These are phyloP conservation scores for Tragulus kanchil DNA, from an alignment of 2,113 vertebrate genomes.

Conservation along the genomic window DNA sequence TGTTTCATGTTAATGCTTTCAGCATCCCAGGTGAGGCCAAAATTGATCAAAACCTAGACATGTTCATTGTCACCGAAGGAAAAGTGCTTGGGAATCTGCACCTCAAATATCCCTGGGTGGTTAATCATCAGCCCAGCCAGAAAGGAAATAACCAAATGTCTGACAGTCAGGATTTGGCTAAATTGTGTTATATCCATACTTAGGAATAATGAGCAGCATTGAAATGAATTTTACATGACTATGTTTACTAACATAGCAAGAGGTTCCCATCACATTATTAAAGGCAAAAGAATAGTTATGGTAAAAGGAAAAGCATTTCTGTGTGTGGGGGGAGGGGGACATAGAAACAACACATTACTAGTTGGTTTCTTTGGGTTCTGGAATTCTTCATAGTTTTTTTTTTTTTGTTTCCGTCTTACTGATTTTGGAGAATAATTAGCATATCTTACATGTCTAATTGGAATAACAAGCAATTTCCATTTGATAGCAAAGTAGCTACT, in stretches of 20 bases:
- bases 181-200: not conserved
- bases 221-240: not conserved
- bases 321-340: not conserved
- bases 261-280: not conserved
- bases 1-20: not conserved
- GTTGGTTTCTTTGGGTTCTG: slow-evolving; percentile 40
- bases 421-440: slow-evolving; percentile 37
- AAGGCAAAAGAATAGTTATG: not conserved
- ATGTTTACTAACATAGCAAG: not conserved
- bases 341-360: not conserved
- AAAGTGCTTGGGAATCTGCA: accelerated
- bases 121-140: not conserved
- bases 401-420: slow-evolving; percentile 36
- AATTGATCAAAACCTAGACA: not conserved
- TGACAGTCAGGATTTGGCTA: not conserved
- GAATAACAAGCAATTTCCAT: slow-evolving; percentile 44
- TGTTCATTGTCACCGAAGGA: not conserved
- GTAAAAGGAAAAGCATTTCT: not conserved
- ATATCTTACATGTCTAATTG: slow-evolving; percentile 14
- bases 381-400: slow-evolving; percentile 23
- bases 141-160: not conserved
- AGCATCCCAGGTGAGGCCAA: not conserved
- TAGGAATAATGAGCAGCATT: not conserved
- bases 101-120: accelerated
- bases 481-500: not conserved